phyloP scores from a whole-genome alignment of 1,140 invertebrate species.

The Holotrichia oblita region DNA sequence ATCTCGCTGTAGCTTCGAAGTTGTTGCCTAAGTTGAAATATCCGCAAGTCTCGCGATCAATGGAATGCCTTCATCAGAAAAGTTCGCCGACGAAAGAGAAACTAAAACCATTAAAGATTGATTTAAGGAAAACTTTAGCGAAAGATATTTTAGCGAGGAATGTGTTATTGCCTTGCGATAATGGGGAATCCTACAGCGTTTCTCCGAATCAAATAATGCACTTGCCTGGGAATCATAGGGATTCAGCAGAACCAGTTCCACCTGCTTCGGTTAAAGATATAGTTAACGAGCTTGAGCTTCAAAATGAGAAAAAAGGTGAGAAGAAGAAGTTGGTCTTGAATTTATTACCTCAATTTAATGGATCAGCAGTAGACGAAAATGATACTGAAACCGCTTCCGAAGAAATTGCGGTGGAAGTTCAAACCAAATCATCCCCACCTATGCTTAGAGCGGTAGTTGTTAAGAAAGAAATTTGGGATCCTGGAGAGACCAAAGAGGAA shows the following conservation, averaged over 20 bases:
- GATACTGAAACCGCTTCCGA: constrained; percentile 56
- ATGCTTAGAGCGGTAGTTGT: constrained; percentile 47
- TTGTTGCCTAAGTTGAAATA: constrained; percentile 63
- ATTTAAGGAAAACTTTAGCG: constrained; percentile 21
- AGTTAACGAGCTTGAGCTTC: constrained; percentile 73
- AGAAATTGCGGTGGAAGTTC: constrained; percentile 56
- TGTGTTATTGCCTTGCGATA: constrained; percentile 82
- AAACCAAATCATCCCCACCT: constrained; percentile 49
- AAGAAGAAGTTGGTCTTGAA: constrained; percentile 72
- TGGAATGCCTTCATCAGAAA: constrained; percentile 70
- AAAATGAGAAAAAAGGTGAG: constrained; percentile 60
- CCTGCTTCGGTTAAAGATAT: constrained; percentile 68
- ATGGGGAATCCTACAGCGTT: constrained; percentile 86
- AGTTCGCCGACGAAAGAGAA: constrained; percentile 50
- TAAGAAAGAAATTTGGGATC: constrained; percentile 46
- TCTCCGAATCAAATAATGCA: constrained; percentile 89
- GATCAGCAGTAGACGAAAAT: constrained; percentile 50
- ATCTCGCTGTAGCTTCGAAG: constrained; percentile 60
- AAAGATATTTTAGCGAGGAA: constrained; percentile 66
- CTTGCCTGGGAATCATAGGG: constrained; percentile 61
- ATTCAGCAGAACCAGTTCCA: constrained; percentile 62
- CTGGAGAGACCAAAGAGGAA: constrained; percentile 62
- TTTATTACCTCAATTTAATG: constrained; percentile 55
- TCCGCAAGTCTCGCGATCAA: constrained; percentile 67
- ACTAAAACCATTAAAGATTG: constrained; percentile 56